These are phyloP conservation scores for Antennarius striatus DNA, from an alignment of 2,113 vertebrate species.

Conservation along the genomic window DNA sequence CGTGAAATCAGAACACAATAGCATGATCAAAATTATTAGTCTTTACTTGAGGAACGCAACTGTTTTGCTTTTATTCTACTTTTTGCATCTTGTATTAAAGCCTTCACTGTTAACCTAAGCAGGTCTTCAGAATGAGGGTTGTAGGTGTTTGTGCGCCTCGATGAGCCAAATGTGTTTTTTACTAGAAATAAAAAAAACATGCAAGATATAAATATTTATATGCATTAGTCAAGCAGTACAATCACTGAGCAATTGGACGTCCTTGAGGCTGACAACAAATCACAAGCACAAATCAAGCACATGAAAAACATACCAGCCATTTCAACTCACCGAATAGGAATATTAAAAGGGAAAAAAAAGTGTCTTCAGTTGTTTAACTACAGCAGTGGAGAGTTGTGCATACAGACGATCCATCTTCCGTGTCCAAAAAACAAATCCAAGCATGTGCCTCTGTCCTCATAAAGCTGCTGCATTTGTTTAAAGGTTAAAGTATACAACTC, in stretches of 20 bases:
- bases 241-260: neutral
- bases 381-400: constrained; percentile 7
- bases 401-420: constrained; percentile 45
- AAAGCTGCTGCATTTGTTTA: neutral
- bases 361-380: constrained; percentile 19
- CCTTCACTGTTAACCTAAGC: neutral
- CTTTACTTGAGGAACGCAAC: constrained; percentile 29
- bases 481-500: constrained; percentile 1
- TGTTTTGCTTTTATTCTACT: constrained; percentile 12
- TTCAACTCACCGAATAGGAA: constrained; percentile 59
- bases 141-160: neutral
- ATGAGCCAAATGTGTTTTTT: neutral
- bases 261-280: constrained; percentile 11
- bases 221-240: constrained; percentile 13
- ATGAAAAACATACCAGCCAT: constrained; percentile 19
- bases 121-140: neutral
- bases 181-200: neutral
- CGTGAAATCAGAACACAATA: neutral
- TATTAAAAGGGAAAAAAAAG: constrained; percentile 1
- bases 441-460: neutral
- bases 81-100: constrained; percentile 29
- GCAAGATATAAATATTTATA: neutral
- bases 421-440: constrained; percentile 20
- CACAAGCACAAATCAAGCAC: constrained; percentile 33
- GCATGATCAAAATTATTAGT: neutral